Conservation (phyloP, 1,140 invertebrate genomes). For the Orchestia grillus region DNA sequence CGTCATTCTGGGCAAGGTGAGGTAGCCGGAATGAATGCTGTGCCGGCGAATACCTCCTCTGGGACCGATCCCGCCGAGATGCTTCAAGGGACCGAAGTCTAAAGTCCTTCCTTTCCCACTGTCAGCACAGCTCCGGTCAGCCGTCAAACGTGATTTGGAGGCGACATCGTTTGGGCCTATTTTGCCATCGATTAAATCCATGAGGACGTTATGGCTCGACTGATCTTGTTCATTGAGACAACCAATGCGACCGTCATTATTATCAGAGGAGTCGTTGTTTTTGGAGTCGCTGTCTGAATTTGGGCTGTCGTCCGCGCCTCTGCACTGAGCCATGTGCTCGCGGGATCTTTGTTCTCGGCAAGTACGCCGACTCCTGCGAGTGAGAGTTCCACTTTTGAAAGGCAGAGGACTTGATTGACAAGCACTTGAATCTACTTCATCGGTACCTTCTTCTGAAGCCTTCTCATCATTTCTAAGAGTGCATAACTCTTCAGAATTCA, state of each 20-base stretch:
- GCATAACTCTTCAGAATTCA: background rate
- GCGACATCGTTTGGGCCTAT: background rate
- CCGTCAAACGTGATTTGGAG: slow-evolving; percentile 23
- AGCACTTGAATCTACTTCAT: background rate
- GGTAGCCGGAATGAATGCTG: slow-evolving; percentile 41
- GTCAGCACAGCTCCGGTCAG: slow-evolving; percentile 12
- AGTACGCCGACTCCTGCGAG: background rate
- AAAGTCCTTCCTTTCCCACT: slow-evolving; percentile 20
- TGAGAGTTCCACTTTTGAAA: slow-evolving; percentile 32
- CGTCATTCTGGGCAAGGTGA: slow-evolving; percentile 24
- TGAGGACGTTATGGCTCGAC: background rate
- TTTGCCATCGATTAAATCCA: slow-evolving; percentile 43
- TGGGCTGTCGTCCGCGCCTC: background rate
- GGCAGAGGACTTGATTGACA: slow-evolving; percentile 13
- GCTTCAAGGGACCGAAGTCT: slow-evolving; percentile 27
- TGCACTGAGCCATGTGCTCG: slow-evolving; percentile 7
- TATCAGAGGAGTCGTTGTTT: background rate
- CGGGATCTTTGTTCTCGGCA: background rate
- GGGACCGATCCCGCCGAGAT: background rate
- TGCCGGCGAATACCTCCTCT: slow-evolving; percentile 27
- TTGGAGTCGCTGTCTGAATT: background rate
- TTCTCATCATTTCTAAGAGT: background rate
- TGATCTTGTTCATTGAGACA: background rate
- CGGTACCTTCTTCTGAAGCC: background rate
- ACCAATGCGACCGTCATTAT: background rate